These are phyloP conservation scores for Buceros bicornis DNA, from an alignment of 2,797 vertebrate genomes.

Conservation along the genomic window DNA sequence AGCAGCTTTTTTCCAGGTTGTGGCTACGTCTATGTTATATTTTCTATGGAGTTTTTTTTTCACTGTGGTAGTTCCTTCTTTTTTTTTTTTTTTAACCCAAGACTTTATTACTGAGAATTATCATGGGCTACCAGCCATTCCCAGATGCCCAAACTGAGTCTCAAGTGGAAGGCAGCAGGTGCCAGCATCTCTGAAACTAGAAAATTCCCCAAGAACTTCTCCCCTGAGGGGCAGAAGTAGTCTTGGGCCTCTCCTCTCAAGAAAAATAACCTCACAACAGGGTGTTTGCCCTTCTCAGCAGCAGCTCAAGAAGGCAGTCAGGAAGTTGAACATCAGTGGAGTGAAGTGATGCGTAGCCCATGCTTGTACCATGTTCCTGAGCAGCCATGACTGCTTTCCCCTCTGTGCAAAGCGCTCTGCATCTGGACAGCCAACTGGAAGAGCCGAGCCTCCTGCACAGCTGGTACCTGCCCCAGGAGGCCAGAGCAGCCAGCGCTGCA, in stretches of 20 bases:
- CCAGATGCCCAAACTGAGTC: not conserved
- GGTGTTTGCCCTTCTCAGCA: not conserved
- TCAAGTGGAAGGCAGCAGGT: not conserved
- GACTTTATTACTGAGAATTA: not conserved
- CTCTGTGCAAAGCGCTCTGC: fast-evolving
- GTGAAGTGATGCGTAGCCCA: not conserved
- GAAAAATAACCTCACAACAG: not conserved
- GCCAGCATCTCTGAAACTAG: not conserved
- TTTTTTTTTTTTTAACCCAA: not conserved
- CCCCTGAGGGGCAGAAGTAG: fast-evolving
- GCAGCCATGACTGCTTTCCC: fast-evolving
- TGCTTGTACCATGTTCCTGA: fast-evolving
- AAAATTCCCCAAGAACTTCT: not conserved
- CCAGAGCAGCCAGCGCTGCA: not conserved
- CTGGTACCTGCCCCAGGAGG: not conserved
- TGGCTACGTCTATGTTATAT: too few relatives aligned
- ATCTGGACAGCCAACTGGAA: fast-evolving
- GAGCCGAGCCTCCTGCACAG: not conserved
- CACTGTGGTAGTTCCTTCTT: not conserved
- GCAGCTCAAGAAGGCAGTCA: not conserved
- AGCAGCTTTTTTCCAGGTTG: not conserved
- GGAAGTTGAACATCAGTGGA: fast-evolving
- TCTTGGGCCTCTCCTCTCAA: too few relatives aligned
- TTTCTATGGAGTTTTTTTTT: not conserved
- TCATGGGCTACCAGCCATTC: fast-evolving